These are phyloP conservation scores for Rhodinocichla rosea DNA, from an alignment of 2,113 vertebrate genomes.

Conservation along the genomic window DNA sequence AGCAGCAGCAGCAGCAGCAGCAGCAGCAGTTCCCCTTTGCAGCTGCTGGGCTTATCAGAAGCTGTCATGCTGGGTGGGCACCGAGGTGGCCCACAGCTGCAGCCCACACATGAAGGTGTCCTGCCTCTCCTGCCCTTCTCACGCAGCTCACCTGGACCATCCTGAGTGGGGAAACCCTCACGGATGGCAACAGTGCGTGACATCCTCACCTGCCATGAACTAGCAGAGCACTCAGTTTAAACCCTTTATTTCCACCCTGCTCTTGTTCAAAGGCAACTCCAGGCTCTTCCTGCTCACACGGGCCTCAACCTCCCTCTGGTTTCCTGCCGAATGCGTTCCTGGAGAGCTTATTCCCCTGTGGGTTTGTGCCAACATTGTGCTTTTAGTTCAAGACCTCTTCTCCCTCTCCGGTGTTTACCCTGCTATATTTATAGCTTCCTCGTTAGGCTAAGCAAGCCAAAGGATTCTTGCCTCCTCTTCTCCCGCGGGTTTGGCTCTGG, in stretches of 20 bases:
- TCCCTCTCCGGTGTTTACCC: slow-evolving; percentile 7
- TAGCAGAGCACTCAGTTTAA: neutral
- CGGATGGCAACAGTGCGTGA: fast-evolving
- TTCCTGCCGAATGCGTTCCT: slow-evolving; percentile 43
- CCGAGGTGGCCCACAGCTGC: neutral
- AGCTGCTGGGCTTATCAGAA: neutral
- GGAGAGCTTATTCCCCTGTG: slow-evolving; percentile 33
- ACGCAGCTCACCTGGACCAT: fast-evolving
- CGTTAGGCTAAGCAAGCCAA: neutral
- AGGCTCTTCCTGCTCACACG: slow-evolving; percentile 12
- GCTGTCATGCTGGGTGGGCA: neutral
- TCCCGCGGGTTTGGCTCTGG: neutral
- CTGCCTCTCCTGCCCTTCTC: neutral
- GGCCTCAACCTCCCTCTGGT: neutral
- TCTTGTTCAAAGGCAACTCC: neutral
- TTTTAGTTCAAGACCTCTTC: slow-evolving; percentile 57
- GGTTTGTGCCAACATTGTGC: slow-evolving; percentile 58
- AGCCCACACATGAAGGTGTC: neutral
- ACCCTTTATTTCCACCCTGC: neutral
- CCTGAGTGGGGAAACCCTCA: neutral
- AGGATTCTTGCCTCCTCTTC: slow-evolving; percentile 19
- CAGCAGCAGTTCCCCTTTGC: neutral
- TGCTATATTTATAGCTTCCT: slow-evolving; percentile 54
- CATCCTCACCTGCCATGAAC: neutral
- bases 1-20: neutral